Percentiles rank a stretch among this genome's conserved stretches.
Evolutionary conservation across 2,888 invertebrate species (phyloP).

Genomic region (Lepetodrilus schrolli): DNA sequence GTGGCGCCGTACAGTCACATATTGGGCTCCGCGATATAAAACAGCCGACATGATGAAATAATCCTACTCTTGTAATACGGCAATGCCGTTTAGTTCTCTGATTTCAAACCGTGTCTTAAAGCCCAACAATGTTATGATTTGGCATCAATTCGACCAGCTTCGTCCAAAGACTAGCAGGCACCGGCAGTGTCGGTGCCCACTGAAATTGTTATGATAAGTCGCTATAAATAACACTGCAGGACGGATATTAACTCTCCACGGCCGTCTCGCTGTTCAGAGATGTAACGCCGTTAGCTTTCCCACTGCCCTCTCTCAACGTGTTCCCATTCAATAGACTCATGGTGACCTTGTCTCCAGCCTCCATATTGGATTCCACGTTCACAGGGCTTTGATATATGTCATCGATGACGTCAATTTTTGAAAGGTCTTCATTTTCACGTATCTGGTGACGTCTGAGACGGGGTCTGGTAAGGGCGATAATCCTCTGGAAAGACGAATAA

Average conservation of each 20-base stretch:
- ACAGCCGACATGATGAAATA: too few relatives aligned
- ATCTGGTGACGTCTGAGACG: constrained; percentile 57
- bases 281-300: background rate
- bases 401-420: constrained; percentile 46
- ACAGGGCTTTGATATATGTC: constrained; percentile 26
- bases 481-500: constrained; percentile 44
- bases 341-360: background rate
- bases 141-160: too few relatives aligned
- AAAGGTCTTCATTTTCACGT: constrained; percentile 56
- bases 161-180: too few relatives aligned
- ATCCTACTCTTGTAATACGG: too few relatives aligned
- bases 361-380: background rate
- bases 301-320: background rate
- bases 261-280: background rate
- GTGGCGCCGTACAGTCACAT: too few relatives aligned
- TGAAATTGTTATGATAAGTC: background rate
- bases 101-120: too few relatives aligned
- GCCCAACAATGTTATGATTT: too few relatives aligned
- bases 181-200: background rate
- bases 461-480: constrained; percentile 51
- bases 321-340: background rate
- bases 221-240: background rate
- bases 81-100: too few relatives aligned
- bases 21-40: too few relatives aligned
- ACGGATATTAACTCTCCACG: constrained; percentile 5